These are phyloP conservation scores for Linnaemya vulpina DNA, from an alignment of 2,888 invertebrate genomes.

Conservation along the genomic window DNA sequence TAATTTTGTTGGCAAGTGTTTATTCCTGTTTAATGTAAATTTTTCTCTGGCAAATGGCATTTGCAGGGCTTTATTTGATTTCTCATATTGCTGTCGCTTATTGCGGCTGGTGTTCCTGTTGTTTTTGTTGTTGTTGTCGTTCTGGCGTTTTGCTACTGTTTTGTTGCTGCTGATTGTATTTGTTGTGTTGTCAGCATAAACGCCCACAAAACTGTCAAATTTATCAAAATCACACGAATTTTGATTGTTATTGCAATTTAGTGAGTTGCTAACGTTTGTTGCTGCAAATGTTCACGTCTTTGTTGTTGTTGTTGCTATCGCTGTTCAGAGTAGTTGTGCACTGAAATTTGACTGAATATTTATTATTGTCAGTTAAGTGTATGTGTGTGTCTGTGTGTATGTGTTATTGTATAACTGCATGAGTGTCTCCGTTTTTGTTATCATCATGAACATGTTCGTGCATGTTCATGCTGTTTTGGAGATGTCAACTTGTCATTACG, in stretches of 20 bases:
- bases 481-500: constrained; percentile 72
- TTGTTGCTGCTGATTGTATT: constrained; percentile 74
- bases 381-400: not conserved
- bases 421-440: constrained; percentile 42
- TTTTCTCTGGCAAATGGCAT: constrained; percentile 63
- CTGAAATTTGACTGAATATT: constrained; percentile 6
- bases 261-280: constrained; percentile 54
- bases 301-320: constrained; percentile 24
- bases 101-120: constrained; percentile 49
- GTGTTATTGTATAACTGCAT: no score
- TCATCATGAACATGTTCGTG: constrained; percentile 66
- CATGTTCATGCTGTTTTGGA: constrained; percentile 70
- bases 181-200: constrained; percentile 78
- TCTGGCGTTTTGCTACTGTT: constrained; percentile 38
- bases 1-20: not conserved
- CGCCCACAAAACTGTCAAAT: constrained; percentile 82
- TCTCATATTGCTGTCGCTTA: constrained; percentile 21
- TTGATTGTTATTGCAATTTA: constrained; percentile 72
- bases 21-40: constrained; percentile 19
- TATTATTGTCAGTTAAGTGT: not conserved
- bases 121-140: constrained; percentile 31
- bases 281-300: constrained; percentile 8
- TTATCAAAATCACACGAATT: constrained; percentile 80
- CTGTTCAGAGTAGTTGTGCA: constrained; percentile 21
- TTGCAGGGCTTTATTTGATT: constrained; percentile 59